Percentiles rank a stretch among this genome's conserved stretches.
phyloP scores from a whole-genome alignment of 2,113 vertebrate species.

The Herpetotheres cachinnans region DNA sequence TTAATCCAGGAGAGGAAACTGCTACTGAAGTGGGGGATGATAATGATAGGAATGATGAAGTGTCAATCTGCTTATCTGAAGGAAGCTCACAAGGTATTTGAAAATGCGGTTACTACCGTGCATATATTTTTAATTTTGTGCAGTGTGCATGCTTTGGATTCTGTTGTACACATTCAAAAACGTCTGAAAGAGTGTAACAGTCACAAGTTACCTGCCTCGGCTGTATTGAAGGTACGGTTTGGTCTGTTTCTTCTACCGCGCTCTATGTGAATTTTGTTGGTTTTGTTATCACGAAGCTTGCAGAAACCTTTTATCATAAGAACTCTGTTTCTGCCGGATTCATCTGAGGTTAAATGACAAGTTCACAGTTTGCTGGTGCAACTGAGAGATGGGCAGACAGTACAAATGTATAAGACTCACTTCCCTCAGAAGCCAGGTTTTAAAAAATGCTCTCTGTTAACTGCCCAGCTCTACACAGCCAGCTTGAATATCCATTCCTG shows the following conservation, averaged over 20 bases:
- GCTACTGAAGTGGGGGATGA: slow-evolving; percentile 84
- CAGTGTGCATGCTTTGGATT: slow-evolving; percentile 54
- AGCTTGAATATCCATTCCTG: neutral
- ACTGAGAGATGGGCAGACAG: neutral
- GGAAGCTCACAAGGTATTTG: slow-evolving; percentile 85
- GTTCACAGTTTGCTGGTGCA: neutral
- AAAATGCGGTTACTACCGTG: slow-evolving; percentile 31
- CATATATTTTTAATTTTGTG: slow-evolving; percentile 7
- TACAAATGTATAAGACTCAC: neutral
- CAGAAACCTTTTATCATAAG: neutral
- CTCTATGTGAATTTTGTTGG: neutral
- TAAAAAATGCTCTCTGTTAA: neutral
- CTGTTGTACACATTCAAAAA: slow-evolving; percentile 7
- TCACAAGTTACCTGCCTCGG: neutral
- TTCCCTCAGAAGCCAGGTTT: neutral
- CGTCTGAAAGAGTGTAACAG: neutral
- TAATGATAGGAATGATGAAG: slow-evolving; percentile 86
- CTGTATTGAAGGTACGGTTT: neutral
- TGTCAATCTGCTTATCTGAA: slow-evolving; percentile 91
- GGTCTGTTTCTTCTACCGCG: neutral
- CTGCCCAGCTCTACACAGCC: neutral
- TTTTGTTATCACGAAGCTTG: neutral
- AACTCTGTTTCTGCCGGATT: neutral
- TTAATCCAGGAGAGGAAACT: slow-evolving; percentile 82
- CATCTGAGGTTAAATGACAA: neutral